Conservation (phyloP, 2,113 vertebrate species). For the Empidonax alnorum region DNA sequence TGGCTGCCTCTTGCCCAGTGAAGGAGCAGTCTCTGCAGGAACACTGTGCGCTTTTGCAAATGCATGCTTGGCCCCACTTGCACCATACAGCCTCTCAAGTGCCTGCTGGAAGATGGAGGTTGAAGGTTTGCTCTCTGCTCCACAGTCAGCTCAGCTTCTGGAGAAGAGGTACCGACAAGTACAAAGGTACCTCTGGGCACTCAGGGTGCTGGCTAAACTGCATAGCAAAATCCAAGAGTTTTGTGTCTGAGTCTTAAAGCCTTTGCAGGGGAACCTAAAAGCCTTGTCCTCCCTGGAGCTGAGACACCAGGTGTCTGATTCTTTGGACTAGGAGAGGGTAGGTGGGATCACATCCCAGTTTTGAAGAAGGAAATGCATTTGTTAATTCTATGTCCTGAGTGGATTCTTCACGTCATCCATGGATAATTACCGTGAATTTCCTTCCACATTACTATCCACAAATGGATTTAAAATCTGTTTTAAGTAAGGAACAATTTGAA, state of each 20-base stretch:
- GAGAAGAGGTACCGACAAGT: background rate
- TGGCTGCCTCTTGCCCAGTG: accelerated
- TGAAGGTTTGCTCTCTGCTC: background rate
- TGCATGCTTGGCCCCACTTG: accelerated
- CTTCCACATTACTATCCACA: background rate
- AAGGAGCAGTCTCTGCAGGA: background rate
- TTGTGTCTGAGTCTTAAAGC: background rate
- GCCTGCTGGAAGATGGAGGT: background rate
- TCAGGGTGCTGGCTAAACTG: background rate
- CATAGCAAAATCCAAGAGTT: background rate
- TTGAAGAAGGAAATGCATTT: background rate
- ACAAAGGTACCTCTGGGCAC: background rate
- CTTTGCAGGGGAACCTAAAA: background rate
- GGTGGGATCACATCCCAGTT: background rate
- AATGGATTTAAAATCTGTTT: background rate
- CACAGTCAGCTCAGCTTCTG: background rate
- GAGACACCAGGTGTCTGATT: background rate
- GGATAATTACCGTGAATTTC: background rate
- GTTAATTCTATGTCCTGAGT: background rate
- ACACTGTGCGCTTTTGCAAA: background rate
- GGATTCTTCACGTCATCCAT: background rate
- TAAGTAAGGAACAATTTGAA: background rate
- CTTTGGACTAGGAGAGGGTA: background rate
- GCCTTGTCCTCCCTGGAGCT: background rate
- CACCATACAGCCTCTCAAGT: accelerated